phyloP scores from a whole-genome alignment of 2,113 vertebrate genomes.

The Petrocephalus zakoni region DNA sequence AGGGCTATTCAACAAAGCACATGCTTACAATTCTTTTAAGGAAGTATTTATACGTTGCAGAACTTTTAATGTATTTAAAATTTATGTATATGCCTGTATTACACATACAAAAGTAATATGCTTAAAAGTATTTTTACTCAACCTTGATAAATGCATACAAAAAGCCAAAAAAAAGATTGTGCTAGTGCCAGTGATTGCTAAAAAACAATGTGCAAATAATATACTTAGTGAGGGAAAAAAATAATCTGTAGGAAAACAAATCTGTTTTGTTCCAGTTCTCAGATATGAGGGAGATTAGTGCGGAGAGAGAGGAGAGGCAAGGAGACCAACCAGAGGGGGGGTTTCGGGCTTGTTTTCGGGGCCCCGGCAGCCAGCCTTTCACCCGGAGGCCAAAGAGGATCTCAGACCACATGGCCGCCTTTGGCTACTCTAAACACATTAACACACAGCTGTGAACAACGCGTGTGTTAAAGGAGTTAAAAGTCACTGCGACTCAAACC shows the following conservation, averaged over 20 bases:
- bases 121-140: background rate
- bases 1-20: background rate
- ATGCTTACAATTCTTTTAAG: background rate
- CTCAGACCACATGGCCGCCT: background rate
- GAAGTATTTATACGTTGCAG: background rate
- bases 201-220: background rate
- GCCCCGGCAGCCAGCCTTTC: background rate
- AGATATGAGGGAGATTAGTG: background rate
- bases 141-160: background rate
- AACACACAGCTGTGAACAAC: background rate
- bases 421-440: background rate
- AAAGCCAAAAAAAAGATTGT: background rate
- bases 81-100: background rate
- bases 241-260: conserved; percentile 3
- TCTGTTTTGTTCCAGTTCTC: conserved; percentile 6
- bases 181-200: background rate
- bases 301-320: background rate
- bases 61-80: background rate
- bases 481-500: background rate
- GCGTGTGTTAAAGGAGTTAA: background rate
- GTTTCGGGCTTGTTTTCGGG: background rate
- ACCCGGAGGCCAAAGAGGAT: background rate
- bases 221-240: background rate
- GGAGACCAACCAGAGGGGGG: background rate
- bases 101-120: background rate